Evolutionary conservation across 2,113 vertebrate species (phyloP), one percentile per base, ranked within the genome.

Genomic region (Cinclus mexicanus): DNA sequence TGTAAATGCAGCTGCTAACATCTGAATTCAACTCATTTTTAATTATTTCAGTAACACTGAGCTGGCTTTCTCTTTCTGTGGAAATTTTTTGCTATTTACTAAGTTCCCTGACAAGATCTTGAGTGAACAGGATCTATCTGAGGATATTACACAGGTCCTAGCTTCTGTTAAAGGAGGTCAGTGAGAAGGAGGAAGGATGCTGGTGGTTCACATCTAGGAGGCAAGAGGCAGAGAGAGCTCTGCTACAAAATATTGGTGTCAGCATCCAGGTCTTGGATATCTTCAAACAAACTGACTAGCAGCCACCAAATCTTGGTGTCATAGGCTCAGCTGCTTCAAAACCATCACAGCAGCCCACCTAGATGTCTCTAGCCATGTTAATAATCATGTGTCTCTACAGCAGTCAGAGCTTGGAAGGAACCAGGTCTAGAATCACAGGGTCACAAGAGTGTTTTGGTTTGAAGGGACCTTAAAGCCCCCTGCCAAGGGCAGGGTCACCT

Each of bases 341-440:
- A 56, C 20, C 7, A 23, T 7, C 3, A 0, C 8, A 26, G 10
- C 0, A 1, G 67, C 35, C 39, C 17, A 18, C 8, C 6, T 21
- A 8, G 28, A 44, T 15, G 7, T 89, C 55, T 50, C 56, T 46
- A 57, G 41, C 29, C 29, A 75, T 16, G 9, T 59, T 53, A 53
- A 17, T 31, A 53, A 17, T 31, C 0, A 1, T 64, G 19, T 47
- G 15, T 44, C 17, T 37, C 55, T 87, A 55, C 16, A 87, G n/a
- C 21, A 39, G 14, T 33, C 1, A 1, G 23, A 63, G 15, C 16
- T 42, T 2, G 0, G 29, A 52, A 78, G 18, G 26, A 89, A 3
- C 1, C 5, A 55, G 11, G 12, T 52, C 10, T 50, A 59, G 47
- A 69, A 83, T 4, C 55, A 55, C 7, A 22, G n/a, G 14, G 39